A percentile compares a stretch with the other conserved stretches of the same genome.
Conservation (phyloP, 2,797 vertebrate genomes). For the Neosilurus mollespiculum region DNA sequence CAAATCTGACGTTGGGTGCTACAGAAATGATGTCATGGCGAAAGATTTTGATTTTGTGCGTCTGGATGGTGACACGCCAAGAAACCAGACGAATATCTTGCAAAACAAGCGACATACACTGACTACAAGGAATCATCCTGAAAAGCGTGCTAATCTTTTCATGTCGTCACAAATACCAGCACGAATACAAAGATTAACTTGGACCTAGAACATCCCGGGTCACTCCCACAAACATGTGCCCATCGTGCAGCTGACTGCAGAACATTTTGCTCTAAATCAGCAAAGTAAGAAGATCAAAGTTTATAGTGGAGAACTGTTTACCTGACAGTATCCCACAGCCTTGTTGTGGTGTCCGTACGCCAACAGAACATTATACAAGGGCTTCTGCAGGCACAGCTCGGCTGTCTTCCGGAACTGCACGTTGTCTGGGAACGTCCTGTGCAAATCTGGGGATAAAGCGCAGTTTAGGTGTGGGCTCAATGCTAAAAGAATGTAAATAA, state of each 20-base stretch:
- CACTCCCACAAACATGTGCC: background rate
- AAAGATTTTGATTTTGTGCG: background rate
- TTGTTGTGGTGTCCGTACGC: constrained; percentile 90
- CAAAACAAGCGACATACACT: background rate
- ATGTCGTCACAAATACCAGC: background rate
- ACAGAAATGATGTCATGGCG: background rate
- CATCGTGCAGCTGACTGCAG: background rate
- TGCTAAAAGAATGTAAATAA: background rate
- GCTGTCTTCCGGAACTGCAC: constrained; percentile 81
- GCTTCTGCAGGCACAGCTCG: constrained; percentile 81
- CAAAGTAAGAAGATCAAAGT: constrained; percentile 15
- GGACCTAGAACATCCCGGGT: background rate
- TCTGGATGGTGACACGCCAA: background rate
- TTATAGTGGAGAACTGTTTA: constrained; percentile 50
- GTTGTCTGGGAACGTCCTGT: constrained; percentile 96
- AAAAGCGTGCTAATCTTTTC: too few relatives aligned
- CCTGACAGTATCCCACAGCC: constrained; percentile 94
- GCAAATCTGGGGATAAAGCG: constrained; percentile 78
- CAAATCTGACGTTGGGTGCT: constrained; percentile 32
- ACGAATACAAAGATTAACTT: constrained; percentile 14
- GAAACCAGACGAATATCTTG: background rate
- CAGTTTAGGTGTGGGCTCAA: constrained; percentile 6
- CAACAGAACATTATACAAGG: constrained; percentile 86
- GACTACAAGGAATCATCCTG: background rate
- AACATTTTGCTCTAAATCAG: constrained; percentile 27